Conservation (phyloP, 2,113 vertebrate genomes). For the Pseudonaja textilis region DNA sequence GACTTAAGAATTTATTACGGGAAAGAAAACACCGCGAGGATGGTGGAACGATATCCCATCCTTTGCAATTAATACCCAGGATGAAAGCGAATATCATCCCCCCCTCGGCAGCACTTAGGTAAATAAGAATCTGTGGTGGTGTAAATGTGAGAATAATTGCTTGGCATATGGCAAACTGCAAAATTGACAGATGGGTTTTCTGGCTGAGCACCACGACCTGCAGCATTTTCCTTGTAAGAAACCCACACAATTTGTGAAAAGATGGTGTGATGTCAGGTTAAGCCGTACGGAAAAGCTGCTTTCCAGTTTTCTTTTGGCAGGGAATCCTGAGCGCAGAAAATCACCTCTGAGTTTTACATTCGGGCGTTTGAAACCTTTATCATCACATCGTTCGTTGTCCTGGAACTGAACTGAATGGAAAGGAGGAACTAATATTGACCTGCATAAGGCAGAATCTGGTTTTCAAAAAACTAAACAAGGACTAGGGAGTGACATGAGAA, state of each 20-base stretch:
- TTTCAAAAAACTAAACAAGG: conserved; percentile 24
- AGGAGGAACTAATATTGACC: not conserved
- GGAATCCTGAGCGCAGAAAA: not conserved
- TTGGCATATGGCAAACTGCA: not conserved
- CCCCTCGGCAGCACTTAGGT: conserved; percentile 47
- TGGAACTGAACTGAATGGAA: not conserved
- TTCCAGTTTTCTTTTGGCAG: not conserved
- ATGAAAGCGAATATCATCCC: conserved; percentile 47
- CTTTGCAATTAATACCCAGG: conserved; percentile 59
- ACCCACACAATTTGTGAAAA: not conserved
- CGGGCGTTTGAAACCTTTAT: not conserved
- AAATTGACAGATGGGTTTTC: conserved; percentile 21
- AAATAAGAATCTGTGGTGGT: conserved; percentile 58
- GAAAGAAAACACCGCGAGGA: conserved; percentile 12
- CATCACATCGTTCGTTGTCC: not conserved
- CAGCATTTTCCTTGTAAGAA: not conserved
- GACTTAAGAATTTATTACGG: conserved; percentile 31
- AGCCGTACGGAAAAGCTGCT: not conserved
- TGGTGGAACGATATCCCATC: conserved; percentile 28
- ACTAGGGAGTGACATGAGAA: too few species aligned
- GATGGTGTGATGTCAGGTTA: not conserved
- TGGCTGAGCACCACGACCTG: not conserved
- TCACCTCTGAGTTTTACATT: not conserved
- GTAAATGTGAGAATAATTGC: not conserved
- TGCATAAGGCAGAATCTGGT: conserved; percentile 22